phyloP scores from a whole-genome alignment of 2,888 invertebrate species.

The Meandrusa payeni region DNA sequence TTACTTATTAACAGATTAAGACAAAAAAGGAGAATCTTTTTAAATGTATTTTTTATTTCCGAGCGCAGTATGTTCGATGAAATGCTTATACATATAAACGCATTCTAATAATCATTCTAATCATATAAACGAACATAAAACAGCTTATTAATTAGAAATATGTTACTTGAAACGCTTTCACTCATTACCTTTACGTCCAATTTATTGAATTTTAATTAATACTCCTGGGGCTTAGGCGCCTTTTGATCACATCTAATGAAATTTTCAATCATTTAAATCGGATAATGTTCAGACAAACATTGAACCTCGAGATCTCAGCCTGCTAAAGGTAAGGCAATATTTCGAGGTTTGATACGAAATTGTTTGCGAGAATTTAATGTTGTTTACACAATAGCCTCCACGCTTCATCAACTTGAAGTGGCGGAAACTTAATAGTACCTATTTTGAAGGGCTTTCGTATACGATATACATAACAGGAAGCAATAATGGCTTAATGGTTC shows the following conservation, averaged over 20 bases:
- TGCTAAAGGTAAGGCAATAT: conserved; percentile 31
- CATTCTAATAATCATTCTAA: conserved; percentile 36
- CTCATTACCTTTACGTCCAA: conserved; percentile 38
- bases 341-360: conserved; percentile 14
- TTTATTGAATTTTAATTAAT: conserved; percentile 45
- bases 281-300: conserved; percentile 42
- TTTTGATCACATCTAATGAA: conserved; percentile 43
- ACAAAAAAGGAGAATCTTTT: no score
- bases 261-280: conserved; percentile 37
- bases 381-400: not conserved
- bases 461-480: no score
- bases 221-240: conserved; percentile 32
- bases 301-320: conserved; percentile 28
- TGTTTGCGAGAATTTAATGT: not conserved
- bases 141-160: conserved; percentile 35
- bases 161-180: conserved; percentile 27
- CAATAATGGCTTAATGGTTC: no score
- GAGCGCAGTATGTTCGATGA: no score
- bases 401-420: no score
- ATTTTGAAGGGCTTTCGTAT: no score
- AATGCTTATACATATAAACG: no score
- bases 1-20: no score
- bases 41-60: no score
- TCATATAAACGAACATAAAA: conserved; percentile 34
- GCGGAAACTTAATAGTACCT: no score